Evolutionary conservation across 1,140 invertebrate species (phyloP).

Genomic region (Heliconius congener): DNA sequence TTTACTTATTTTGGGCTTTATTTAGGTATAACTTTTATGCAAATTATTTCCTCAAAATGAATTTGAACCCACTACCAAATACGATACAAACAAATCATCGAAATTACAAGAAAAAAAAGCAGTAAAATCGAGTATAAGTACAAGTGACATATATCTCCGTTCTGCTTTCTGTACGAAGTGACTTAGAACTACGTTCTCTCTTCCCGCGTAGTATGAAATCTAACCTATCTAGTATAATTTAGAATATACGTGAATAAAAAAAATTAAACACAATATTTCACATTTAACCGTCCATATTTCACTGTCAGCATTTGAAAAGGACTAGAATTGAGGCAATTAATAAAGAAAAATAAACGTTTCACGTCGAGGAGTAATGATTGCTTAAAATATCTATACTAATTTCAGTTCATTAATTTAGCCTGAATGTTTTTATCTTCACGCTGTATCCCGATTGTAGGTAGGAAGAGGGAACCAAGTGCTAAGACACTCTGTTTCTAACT

Average conservation of each 20-base stretch:
- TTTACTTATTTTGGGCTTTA: neutral
- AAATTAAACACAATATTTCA: conserved; percentile 4
- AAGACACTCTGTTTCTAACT: neutral
- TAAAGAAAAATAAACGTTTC: conserved; percentile 22
- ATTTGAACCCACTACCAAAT: no score
- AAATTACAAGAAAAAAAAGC: no score
- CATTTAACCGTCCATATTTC: conserved; percentile 15
- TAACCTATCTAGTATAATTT: no score
- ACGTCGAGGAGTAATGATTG: conserved; percentile 17
- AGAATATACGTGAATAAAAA: neutral
- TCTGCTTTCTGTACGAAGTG: no score
- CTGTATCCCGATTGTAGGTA: neutral
- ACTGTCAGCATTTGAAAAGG: conserved; percentile 15
- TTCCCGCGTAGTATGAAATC: no score
- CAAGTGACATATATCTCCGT: no score
- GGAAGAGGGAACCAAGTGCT: neutral
- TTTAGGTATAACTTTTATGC: no score
- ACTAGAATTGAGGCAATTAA: conserved; percentile 19
- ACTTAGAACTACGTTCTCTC: no score
- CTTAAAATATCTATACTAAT: neutral
- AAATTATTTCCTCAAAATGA: no score
- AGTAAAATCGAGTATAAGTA: no score
- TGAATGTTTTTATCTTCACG: neutral
- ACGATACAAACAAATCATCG: no score
- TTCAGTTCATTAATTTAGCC: neutral